Percentiles rank a stretch among this genome's conserved stretches.
phyloP scores from a whole-genome alignment of 2,113 vertebrate genomes.

The Sphyrna mokarran region DNA sequence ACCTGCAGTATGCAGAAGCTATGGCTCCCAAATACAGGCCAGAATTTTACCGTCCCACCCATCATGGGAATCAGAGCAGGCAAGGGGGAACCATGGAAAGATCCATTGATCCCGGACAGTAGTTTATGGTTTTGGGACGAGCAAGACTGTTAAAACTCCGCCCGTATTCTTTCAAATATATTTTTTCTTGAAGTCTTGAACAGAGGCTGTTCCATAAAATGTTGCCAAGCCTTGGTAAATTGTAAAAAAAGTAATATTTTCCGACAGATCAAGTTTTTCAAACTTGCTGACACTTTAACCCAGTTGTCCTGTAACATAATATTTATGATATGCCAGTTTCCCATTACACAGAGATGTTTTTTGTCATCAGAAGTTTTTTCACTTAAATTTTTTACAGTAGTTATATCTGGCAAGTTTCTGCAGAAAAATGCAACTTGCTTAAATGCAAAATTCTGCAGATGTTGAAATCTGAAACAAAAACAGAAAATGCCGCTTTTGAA shows the following conservation, averaged over 20 bases:
- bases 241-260: neutral
- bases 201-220: neutral
- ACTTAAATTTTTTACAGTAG: neutral
- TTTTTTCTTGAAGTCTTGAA: neutral
- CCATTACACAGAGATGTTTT: too few species aligned
- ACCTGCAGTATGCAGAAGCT: neutral
- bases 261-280: neutral
- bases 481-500: too few species aligned
- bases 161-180: neutral
- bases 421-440: neutral
- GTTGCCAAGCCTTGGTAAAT: too few species aligned
- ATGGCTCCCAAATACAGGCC: neutral
- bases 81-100: too few species aligned
- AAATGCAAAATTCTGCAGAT: too few species aligned
- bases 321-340: neutral
- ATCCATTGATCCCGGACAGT: too few species aligned
- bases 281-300: neutral
- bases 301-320: neutral
- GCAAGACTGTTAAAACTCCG: too few species aligned
- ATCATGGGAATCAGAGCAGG: too few species aligned
- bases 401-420: neutral
- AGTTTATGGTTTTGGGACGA: too few species aligned
- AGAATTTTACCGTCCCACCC: too few species aligned
- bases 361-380: neutral
- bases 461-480: too few species aligned